A percentile compares a stretch with the other conserved stretches of the same genome.
phyloP scores from a whole-genome alignment of 2,113 vertebrate genomes.

The Syrrhaptes paradoxus region DNA sequence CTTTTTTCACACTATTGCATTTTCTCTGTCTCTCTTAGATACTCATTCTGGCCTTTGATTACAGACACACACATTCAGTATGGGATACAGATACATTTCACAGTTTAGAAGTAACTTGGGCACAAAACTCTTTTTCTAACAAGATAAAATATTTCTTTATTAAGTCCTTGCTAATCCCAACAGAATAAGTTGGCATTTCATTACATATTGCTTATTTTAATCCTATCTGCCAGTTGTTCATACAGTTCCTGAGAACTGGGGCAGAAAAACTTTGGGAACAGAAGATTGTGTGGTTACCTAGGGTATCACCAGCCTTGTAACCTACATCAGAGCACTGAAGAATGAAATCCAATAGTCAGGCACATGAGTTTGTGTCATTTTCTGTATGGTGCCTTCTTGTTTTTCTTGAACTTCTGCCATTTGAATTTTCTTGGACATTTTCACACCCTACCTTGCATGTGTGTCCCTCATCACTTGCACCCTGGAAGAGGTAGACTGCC shows the following conservation, averaged over 20 bases:
- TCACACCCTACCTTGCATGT: background rate
- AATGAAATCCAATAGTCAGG: background rate
- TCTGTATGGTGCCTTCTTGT: background rate
- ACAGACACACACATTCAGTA: background rate
- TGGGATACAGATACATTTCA: background rate
- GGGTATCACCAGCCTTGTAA: background rate
- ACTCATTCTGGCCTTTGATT: background rate
- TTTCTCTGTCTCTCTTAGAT: background rate
- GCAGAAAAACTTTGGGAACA: background rate
- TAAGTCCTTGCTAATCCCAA: background rate
- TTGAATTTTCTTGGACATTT: background rate
- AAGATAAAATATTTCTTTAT: background rate
- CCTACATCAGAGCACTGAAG: background rate
- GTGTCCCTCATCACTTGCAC: background rate
- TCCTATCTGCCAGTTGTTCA: background rate
- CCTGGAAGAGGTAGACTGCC: background rate
- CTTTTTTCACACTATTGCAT: background rate
- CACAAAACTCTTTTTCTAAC: background rate
- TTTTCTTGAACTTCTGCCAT: background rate
- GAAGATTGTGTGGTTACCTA: background rate
- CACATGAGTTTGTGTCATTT: background rate
- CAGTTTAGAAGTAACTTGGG: background rate
- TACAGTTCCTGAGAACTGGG: background rate
- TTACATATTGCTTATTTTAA: background rate
- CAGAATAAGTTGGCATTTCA: background rate